Conservation (phyloP, 2,113 vertebrate genomes). For the Beaufortia kweichowensis region DNA sequence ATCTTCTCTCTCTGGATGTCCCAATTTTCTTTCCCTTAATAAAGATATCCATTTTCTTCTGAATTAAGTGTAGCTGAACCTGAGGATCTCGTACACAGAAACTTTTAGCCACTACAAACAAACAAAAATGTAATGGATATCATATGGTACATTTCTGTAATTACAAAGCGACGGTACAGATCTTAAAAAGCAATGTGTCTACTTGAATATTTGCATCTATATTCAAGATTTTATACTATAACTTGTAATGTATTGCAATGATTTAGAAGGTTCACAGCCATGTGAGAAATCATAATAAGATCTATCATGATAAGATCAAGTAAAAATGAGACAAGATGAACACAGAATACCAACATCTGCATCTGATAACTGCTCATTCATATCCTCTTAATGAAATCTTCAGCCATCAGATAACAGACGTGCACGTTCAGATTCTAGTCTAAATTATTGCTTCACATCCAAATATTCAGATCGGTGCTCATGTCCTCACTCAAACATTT, state of each 20-base stretch:
- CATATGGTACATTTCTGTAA: background rate
- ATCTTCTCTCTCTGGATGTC: background rate
- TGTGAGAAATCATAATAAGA: too few relatives aligned
- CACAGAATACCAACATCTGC: background rate
- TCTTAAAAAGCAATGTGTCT: background rate
- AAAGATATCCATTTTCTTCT: conserved; percentile 1
- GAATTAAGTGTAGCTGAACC: conserved; percentile 27
- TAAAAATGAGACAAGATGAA: too few relatives aligned
- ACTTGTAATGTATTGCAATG: too few relatives aligned
- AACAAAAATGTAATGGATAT: background rate
- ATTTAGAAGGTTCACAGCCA: background rate
- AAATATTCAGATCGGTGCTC: conserved; percentile 7
- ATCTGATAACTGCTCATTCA: background rate
- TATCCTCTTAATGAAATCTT: background rate
- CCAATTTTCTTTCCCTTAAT: background rate
- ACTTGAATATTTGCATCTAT: background rate
- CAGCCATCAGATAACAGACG: background rate
- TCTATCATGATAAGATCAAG: too few relatives aligned
- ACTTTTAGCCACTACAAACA: conserved; percentile 6
- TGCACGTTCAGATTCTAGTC: conserved; percentile 2
- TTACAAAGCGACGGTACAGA: background rate
- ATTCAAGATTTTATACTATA: background rate
- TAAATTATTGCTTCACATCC: conserved; percentile 5
- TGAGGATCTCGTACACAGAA: conserved; percentile 16
- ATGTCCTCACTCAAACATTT: background rate